Evolutionary conservation across 1,140 invertebrate genomes (phyloP).

Genomic region (Papilio polyxenes): DNA sequence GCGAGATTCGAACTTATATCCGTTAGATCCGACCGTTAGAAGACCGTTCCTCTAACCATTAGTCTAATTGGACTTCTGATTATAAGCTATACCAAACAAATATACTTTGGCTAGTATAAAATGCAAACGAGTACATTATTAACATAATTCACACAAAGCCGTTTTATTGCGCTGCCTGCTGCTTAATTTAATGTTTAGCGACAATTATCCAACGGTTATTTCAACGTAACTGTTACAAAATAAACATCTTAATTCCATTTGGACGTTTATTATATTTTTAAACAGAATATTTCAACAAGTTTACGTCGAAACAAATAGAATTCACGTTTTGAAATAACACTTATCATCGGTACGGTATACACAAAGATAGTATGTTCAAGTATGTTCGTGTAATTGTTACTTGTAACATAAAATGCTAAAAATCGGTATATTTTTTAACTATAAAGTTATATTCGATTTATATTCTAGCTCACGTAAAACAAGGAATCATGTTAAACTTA

Average conservation of each 20-base stretch:
- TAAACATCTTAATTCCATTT: constrained; percentile 19
- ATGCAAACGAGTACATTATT: constrained; percentile 20
- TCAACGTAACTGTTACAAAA: constrained; percentile 21
- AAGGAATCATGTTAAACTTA: too few species aligned
- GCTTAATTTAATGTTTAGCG: constrained; percentile 29
- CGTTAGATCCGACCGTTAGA: not conserved
- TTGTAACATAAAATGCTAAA: too few species aligned
- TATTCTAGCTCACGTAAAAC: too few species aligned
- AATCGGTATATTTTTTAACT: too few species aligned
- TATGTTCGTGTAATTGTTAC: too few species aligned
- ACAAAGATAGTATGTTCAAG: too few species aligned
- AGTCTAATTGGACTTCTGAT: not conserved
- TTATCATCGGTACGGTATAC: too few species aligned
- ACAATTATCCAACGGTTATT: constrained; percentile 31
- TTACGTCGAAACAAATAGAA: too few species aligned
- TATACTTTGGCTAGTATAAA: constrained; percentile 18
- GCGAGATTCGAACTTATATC: not conserved
- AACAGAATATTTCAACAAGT: not conserved
- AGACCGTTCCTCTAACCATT: not conserved
- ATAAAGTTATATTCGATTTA: too few species aligned
- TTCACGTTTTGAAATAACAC: too few species aligned
- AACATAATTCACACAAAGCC: constrained; percentile 34
- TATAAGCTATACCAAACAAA: not conserved
- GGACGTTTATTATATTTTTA: not conserved
- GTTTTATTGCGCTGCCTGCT: not conserved